Base-by-base conservation (phyloP, 2,797 vertebrate genomes). In the Sciurus vulgaris region DNA sequence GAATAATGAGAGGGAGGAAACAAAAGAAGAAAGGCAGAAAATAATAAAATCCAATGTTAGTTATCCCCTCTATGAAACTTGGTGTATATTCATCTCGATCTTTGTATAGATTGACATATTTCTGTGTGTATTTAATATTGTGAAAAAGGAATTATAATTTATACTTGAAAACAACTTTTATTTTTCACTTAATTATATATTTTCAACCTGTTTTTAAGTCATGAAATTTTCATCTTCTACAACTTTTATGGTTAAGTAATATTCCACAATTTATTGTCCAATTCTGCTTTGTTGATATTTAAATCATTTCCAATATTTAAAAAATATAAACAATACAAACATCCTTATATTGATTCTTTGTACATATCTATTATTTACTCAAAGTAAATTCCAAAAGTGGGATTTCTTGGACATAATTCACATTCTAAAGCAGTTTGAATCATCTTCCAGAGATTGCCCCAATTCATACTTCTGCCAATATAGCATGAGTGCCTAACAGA, bases 201-300 rank as follows among this genome's bases (percentile, higher is more conserved):
- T 69, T 89, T 67, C 44, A 85, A 38, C 9, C 88, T 81, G 2
- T 82, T 84, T 41, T 20, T 6, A 22, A 67, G 24, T 78, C 54
- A 56, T 15, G 26, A 38, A 44, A 38, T 77, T 38, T 61, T 47
- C 44, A 83, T n/a, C 67, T 33, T 89, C 69, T 72, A 26, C 8
- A 38, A 81, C 10, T 56, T 89, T 83, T 73, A 73, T 59, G 24
- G 20, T 38, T 63, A 63, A 73, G 28, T 78, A 67, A n/a, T 70
- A 89, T 67, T 78, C 14, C 11, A 51, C 81, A 89, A 73, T 63
- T 88, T 86, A 63, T 56, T 72, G 10, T 72, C 17, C 22, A 96
- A 44, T 38, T 82, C 35, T 69, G 47, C 65, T 8, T 65, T 49
- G 24, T 91, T 72, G 15, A 54, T 65, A 49, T 79, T 86, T 79